Evolutionary conservation across 2,797 vertebrate genomes (phyloP), one percentile per base, ranked within the genome.

Genomic region (Calcarius lapponicus): DNA sequence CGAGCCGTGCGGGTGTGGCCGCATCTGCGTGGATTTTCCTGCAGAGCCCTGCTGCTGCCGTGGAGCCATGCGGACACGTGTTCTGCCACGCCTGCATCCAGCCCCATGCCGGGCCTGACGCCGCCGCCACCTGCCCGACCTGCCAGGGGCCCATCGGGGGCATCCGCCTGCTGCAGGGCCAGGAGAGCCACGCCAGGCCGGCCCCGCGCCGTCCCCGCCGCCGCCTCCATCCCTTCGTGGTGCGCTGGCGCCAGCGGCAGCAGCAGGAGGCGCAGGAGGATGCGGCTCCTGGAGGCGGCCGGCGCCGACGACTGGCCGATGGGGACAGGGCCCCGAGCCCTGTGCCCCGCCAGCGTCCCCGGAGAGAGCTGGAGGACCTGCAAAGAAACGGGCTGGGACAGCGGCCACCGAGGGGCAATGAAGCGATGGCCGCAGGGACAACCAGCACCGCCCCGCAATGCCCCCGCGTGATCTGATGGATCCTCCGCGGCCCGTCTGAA

Each of bases 111-210:
- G 53, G 11, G 19, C 6, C 32, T 11, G 53, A 45, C 2, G 42
- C 53, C 14, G 40, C 40, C 7, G 70, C 53, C 70, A 11, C 40
- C 53, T 72, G 70, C 70, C 70, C 70, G 19, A 20, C 6, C 53
- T 73, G 70, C 72, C 72, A 43, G 4, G 38, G 40, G 69, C 69
- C 69, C 72, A 48, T 60, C 3, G 28, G 17, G 28, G 4, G 21
- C 56, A 38, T 74, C 72, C 72, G 72, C 56, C 10, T 12, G 72
- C 56, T 74, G 72, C 28, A 38, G 43, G 34, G 2, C 6, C 56
- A 32, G 56, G 56, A 74, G 4, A 20, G 1, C 51, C 31, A 2
- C 1, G 17, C 34, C 17, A 10, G 0, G 56, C 1, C 1, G 56
- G 13, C 22, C 45, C 45, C 57, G 2, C 57, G 47, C 7, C 43